phyloP scores from a whole-genome alignment of 2,797 vertebrate genomes.

The Avahi laniger region DNA sequence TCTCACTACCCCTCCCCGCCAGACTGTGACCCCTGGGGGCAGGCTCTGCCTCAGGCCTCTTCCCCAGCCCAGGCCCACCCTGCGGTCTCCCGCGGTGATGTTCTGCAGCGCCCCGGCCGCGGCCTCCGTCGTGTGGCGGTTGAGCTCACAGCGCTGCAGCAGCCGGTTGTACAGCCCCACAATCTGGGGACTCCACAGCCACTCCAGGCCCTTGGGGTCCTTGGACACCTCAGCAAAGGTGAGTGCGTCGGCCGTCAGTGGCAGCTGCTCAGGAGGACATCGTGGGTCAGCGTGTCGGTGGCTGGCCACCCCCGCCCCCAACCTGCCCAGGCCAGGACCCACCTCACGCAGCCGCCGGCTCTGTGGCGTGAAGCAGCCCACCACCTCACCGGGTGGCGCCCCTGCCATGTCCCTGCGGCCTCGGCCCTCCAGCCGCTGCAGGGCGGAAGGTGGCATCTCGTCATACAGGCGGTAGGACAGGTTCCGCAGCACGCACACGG shows the following conservation, averaged over 20 bases:
- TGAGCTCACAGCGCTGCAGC: constrained; percentile 90
- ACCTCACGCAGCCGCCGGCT: constrained; percentile 94
- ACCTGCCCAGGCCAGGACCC: constrained; percentile 20
- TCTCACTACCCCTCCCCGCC: background rate
- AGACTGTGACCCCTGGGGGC: too few species aligned
- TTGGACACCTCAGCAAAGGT: constrained; percentile 91
- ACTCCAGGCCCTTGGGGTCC: constrained; percentile 89
- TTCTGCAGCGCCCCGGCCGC: constrained; percentile 96
- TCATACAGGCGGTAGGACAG: constrained; percentile 94
- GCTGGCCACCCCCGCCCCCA: background rate
- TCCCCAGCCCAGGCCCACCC: constrained; percentile 84
- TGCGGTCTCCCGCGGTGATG: constrained; percentile 94
- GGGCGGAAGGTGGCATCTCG: constrained; percentile 88
- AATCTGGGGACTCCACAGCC: constrained; percentile 95
- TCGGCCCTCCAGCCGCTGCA: constrained; percentile 88
- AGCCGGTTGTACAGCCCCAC: constrained; percentile 89
- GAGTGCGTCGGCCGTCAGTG: constrained; percentile 85
- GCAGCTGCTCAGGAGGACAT: constrained; percentile 78
- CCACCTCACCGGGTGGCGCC: constrained; percentile 80
- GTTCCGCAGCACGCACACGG: constrained; percentile 94
- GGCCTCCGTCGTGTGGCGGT: constrained; percentile 92
- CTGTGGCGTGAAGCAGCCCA: constrained; percentile 95
- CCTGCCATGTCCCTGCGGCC: constrained; percentile 78
- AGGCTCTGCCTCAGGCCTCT: too few species aligned
- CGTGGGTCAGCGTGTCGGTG: background rate